phyloP scores from a whole-genome alignment of 1,140 invertebrate species.

The Ctenoplectra terminalis region DNA sequence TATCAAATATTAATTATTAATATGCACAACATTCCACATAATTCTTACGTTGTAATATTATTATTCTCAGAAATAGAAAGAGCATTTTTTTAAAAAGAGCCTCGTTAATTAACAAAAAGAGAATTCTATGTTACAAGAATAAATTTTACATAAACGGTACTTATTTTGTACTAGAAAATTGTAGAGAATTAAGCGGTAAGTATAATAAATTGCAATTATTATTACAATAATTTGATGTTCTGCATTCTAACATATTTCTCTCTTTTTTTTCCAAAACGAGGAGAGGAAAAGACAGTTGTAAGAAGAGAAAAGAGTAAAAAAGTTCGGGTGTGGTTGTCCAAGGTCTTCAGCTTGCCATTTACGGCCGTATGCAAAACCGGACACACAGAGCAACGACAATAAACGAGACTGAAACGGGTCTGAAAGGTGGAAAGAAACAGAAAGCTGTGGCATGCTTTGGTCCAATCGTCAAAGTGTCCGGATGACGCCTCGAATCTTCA shows the following conservation, averaged over 20 bases:
- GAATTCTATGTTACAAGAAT: no score
- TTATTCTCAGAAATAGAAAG: no score
- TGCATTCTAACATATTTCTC: background rate
- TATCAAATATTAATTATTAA: no score
- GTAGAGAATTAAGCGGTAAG: no score
- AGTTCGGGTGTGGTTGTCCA: constrained; percentile 45
- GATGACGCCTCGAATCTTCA: background rate
- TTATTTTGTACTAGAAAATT: no score
- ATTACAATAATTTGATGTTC: background rate
- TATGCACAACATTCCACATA: no score
- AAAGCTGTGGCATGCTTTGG: background rate
- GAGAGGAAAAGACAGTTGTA: background rate
- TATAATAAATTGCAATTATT: no score
- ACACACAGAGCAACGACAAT: background rate
- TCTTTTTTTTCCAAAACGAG: background rate
- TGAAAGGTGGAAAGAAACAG: background rate
- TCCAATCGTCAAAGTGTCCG: background rate
- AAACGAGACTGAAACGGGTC: constrained; percentile 4
- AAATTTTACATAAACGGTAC: no score
- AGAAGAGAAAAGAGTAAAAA: background rate
- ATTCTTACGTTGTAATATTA: no score
- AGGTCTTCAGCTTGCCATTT: constrained; percentile 42
- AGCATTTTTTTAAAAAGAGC: no score
- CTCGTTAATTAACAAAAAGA: no score
- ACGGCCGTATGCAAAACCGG: constrained; percentile 40